These are phyloP conservation scores for Drosophila nigritarsus DNA, from an alignment of 2,888 invertebrate genomes.

Conservation along the genomic window DNA sequence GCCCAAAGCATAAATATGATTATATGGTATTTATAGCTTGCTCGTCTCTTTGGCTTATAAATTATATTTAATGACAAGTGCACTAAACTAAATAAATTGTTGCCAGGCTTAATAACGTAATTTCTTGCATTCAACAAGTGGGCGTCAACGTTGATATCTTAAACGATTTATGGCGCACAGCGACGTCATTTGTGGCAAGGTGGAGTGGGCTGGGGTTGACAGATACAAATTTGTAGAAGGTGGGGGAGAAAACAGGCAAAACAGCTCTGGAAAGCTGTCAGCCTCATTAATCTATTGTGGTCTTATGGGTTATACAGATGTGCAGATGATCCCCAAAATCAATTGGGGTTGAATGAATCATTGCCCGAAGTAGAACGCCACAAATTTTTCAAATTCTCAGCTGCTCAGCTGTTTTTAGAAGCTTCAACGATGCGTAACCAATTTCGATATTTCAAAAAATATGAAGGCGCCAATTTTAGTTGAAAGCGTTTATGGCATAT, in stretches of 20 bases:
- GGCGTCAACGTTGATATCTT: constrained; percentile 53
- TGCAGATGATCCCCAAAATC: constrained; percentile 41
- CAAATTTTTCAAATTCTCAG: constrained; percentile 42
- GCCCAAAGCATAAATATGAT: constrained; percentile 53
- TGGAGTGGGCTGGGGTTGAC: constrained; percentile 12
- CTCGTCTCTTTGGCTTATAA: constrained; percentile 51
- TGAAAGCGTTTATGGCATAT: not conserved
- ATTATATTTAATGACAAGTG: constrained; percentile 81
- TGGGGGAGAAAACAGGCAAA: not conserved
- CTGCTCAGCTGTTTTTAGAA: constrained; percentile 25
- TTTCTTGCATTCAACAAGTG: constrained; percentile 68
- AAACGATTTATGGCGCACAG: constrained; percentile 59
- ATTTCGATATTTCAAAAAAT: constrained; percentile 16
- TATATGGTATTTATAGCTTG: constrained; percentile 42
- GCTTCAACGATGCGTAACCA: constrained; percentile 24
- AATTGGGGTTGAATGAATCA: constrained; percentile 58
- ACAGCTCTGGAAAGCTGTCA: constrained; percentile 36
- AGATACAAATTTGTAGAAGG: constrained; percentile 38
- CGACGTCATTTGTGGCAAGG: not conserved
- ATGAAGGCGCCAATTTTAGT: constrained; percentile 9
- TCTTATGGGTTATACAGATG: constrained; percentile 43
- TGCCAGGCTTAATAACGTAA: constrained; percentile 68
- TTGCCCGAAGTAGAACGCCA: constrained; percentile 26
- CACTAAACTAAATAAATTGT: constrained; percentile 78
- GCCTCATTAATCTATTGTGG: constrained; percentile 59